Conservation (phyloP, 2,888 invertebrate genomes). For the Polydrusus pterygomalis region DNA sequence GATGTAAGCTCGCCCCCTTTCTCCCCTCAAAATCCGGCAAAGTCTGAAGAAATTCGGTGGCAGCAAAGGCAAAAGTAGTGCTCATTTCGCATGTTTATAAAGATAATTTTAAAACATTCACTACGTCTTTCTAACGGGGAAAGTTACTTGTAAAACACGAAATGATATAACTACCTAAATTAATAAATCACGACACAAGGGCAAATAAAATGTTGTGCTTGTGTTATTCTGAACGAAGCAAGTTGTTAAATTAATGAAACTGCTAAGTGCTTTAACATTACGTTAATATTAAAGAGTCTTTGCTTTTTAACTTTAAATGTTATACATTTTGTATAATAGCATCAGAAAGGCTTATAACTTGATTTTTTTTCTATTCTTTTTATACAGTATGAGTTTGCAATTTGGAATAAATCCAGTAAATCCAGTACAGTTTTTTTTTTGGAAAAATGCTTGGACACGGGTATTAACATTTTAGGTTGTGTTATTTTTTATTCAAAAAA, state of each 20-base stretch:
- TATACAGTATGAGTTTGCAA: too few species aligned
- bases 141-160: background rate
- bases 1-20: too few species aligned
- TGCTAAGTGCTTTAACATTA: slow-evolving; percentile 12
- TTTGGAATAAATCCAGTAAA: too few species aligned
- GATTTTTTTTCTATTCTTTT: too few species aligned
- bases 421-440: too few species aligned
- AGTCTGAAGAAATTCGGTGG: too few species aligned
- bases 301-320: too few species aligned
- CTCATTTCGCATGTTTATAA: background rate
- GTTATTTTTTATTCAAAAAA: too few species aligned
- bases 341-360: background rate
- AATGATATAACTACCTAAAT: background rate
- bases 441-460: too few species aligned
- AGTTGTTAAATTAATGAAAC: slow-evolving; percentile 43
- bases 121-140: background rate
- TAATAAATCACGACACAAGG: slow-evolving; percentile 11
- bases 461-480: too few species aligned
- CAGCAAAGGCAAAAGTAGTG: too few species aligned
- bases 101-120: background rate
- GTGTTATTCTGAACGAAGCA: slow-evolving; percentile 13
- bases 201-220: slow-evolving; percentile 2
- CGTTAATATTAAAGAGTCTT: background rate
- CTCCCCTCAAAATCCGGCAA: too few species aligned
- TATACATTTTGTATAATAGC: background rate